Evolutionary conservation across 2,113 vertebrate genomes (phyloP).

Genomic region (Silurus glanis): DNA sequence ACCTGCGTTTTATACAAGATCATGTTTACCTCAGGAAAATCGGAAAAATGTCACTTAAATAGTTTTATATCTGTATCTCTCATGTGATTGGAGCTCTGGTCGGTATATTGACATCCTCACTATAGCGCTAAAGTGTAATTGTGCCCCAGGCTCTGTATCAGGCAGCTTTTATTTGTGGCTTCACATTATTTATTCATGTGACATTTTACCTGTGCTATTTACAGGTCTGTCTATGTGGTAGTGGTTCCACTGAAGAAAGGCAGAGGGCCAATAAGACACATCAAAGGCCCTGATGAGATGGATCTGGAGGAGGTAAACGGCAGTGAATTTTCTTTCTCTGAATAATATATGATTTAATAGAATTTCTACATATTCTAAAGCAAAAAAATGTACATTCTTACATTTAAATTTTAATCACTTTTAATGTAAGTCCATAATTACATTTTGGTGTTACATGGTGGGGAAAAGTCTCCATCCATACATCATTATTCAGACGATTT

Average conservation of each 20-base stretch:
- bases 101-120: too few species aligned
- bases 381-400: neutral
- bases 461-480: neutral
- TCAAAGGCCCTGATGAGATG: slow-evolving; percentile 89
- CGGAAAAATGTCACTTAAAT: neutral
- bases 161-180: slow-evolving; percentile 1
- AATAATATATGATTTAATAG: neutral
- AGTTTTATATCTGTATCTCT: neutral
- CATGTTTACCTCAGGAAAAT: neutral
- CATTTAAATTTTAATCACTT: neutral
- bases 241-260: slow-evolving; percentile 87
- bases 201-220: slow-evolving; percentile 21
- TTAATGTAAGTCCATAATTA: neutral
- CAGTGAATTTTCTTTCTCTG: neutral
- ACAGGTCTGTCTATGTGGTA: slow-evolving; percentile 87
- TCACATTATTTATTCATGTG: slow-evolving; percentile 13
- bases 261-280: slow-evolving; percentile 75
- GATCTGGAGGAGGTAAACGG: slow-evolving; percentile 89
- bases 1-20: neutral
- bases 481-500: neutral
- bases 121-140: neutral
- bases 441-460: neutral
- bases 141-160: neutral
- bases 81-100: neutral
- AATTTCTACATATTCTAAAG: neutral